Conservation (phyloP, 2,113 vertebrate species). For the Sminthopsis crassicaudata region DNA sequence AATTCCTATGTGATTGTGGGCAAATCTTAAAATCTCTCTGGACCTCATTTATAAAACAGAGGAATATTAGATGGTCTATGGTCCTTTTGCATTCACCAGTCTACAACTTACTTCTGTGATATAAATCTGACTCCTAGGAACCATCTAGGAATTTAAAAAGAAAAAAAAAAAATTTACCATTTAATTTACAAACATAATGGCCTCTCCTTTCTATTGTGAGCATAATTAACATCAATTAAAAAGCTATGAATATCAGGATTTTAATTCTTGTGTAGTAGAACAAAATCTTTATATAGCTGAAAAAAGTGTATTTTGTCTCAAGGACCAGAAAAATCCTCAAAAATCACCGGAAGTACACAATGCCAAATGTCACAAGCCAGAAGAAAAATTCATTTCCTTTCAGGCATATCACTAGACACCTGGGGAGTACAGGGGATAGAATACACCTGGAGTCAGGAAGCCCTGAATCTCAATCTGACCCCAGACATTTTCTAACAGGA, state of each 20-base stretch:
- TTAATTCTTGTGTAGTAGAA: neutral
- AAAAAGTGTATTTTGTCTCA: slow-evolving; percentile 12
- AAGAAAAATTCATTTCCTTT: neutral
- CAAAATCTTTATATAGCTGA: slow-evolving; percentile 1
- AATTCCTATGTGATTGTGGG: neutral
- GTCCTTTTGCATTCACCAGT: no score
- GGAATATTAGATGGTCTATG: no score
- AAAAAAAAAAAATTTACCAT: neutral
- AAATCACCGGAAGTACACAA: neutral
- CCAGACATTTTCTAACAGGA: neutral
- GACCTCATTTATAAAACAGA: no score
- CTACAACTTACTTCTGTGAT: no score
- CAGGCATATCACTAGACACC: neutral
- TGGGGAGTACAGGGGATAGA: neutral
- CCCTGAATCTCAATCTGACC: neutral
- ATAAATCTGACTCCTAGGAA: neutral
- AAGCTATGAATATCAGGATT: neutral
- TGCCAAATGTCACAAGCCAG: neutral
- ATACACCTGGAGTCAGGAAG: neutral
- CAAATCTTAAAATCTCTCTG: neutral
- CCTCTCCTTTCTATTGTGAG: neutral
- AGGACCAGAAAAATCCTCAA: neutral
- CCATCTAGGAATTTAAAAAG: neutral
- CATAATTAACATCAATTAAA: slow-evolving; percentile 22
- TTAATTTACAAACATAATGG: neutral